A percentile compares a stretch with the other conserved stretches of the same genome.
Conservation (phyloP, 2,888 invertebrate species). For the Stenoptilia bipunctidactyla region DNA sequence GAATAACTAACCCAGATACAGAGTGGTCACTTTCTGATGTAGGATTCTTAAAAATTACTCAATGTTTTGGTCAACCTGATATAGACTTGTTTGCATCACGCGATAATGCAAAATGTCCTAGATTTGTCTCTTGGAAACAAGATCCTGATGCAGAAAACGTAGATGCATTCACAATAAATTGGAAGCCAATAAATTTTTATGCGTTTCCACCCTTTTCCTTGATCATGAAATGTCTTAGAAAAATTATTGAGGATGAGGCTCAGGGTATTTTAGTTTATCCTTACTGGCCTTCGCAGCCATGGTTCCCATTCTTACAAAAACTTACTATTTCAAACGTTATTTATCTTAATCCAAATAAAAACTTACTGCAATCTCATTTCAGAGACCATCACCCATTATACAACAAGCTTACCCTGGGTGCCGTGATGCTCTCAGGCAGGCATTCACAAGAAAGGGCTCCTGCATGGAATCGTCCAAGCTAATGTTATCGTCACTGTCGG, state of each 20-base stretch:
- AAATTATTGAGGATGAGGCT: slow-evolving; percentile 15
- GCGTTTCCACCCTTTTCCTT: slow-evolving; percentile 14
- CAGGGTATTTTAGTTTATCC: slow-evolving; percentile 18
- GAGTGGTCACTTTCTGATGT: slow-evolving; percentile 11
- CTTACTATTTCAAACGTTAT: slow-evolving; percentile 8
- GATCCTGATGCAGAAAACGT: slow-evolving; percentile 11
- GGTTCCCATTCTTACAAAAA: slow-evolving; percentile 15
- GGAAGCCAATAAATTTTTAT: slow-evolving; percentile 10
- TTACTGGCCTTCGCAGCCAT: slow-evolving; percentile 18
- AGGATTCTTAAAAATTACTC: slow-evolving; percentile 5
- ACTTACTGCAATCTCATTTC: slow-evolving; percentile 7
- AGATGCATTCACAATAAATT: slow-evolving; percentile 9
- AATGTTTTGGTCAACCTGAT: slow-evolving; percentile 9
- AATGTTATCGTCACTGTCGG: too few relatives aligned
- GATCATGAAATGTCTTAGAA: slow-evolving; percentile 9
- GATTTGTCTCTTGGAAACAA: slow-evolving; percentile 7
- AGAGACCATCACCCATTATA: slow-evolving; percentile 6
- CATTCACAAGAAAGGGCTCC: too few relatives aligned
- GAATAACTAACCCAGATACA: slow-evolving; percentile 11
- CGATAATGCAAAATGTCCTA: slow-evolving; percentile 12
- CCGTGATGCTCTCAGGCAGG: too few relatives aligned
- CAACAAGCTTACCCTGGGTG: too few relatives aligned
- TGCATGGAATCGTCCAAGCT: too few relatives aligned
- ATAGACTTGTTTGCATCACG: slow-evolving; percentile 13
- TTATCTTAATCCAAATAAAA: slow-evolving; percentile 5